Evolutionary conservation across 2,888 invertebrate species (phyloP), one percentile per base, ranked within the genome.

Genomic region (Macropis europaea): DNA sequence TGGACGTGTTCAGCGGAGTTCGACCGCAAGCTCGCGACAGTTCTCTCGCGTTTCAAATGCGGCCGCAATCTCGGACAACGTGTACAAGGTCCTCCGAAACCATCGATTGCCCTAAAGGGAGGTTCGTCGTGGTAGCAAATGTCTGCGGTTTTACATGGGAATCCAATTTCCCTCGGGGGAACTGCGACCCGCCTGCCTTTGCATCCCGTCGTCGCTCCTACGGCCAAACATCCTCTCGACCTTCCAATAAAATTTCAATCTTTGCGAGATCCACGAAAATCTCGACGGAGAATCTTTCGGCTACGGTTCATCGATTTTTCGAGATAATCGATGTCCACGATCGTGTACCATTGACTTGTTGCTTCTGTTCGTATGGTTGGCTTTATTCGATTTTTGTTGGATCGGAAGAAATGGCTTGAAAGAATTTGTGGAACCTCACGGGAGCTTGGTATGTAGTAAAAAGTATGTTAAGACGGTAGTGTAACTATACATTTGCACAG

Each of bases 1-100:
- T 75, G 68, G 68, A 69, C 72, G 52, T 17, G 48, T 57, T 64
- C 48, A 24, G 26, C 34, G 19, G 43, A 34, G 42, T 54, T 45
- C 45, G 22, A 59, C 53, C 54, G 22, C 61, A 62, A 53, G 24
- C 43, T 7, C 6, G 47, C 45, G 48, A 15, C 9, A 45, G 24
- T 43, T 63, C 42, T 63, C 42, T 42, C 45, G 40, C 26, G 40
- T 17, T 9, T 36, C 40, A 56, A 60, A 52, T 60, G 43, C 48
- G 38, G 52, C 38, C 30, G 56, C 52, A 75, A 77, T 70, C 42
- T 54, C 34, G 19, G 30, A 26, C 38, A 54, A 43, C 32, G 59
- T 70, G 47, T 53, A 36, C 40, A 9, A 26, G 34, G 36, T 24
- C 22, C 19, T 42, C 42, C 45, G 4, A 22, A 22, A 34, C 17